Evolutionary conservation across 2,113 vertebrate genomes (phyloP).

Genomic region (Melierax canorus): DNA sequence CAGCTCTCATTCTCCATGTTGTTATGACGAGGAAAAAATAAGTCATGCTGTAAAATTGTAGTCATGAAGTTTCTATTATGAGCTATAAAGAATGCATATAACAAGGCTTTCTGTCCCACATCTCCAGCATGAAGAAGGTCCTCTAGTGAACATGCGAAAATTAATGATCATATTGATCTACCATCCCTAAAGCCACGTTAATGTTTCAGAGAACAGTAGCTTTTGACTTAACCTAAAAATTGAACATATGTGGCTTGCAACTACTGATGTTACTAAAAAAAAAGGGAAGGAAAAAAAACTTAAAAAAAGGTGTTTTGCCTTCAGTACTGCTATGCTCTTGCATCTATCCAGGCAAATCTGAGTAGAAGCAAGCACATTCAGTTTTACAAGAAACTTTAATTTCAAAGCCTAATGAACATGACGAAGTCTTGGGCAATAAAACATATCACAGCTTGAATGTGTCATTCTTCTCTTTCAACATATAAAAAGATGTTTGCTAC

Average conservation of each 20-base stretch:
- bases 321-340: background rate
- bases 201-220: background rate
- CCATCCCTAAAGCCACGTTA: background rate
- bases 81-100: background rate
- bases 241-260: background rate
- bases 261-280: background rate
- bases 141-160: background rate
- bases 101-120: background rate
- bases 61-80: background rate
- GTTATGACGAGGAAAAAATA: background rate
- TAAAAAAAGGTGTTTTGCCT: background rate
- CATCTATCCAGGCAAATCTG: background rate
- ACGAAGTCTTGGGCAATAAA: background rate
- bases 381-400: conserved; percentile 29
- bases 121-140: background rate
- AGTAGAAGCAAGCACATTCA: background rate
- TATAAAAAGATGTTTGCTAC: background rate
- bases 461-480: background rate
- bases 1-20: background rate
- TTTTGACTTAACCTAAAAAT: background rate
- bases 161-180: background rate
- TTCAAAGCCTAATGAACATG: conserved; percentile 34
- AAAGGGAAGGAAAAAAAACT: background rate
- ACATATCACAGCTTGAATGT: background rate
- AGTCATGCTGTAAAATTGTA: background rate